These are phyloP conservation scores for Archocentrus centrarchus DNA, from an alignment of 2,113 vertebrate species.

Conservation along the genomic window DNA sequence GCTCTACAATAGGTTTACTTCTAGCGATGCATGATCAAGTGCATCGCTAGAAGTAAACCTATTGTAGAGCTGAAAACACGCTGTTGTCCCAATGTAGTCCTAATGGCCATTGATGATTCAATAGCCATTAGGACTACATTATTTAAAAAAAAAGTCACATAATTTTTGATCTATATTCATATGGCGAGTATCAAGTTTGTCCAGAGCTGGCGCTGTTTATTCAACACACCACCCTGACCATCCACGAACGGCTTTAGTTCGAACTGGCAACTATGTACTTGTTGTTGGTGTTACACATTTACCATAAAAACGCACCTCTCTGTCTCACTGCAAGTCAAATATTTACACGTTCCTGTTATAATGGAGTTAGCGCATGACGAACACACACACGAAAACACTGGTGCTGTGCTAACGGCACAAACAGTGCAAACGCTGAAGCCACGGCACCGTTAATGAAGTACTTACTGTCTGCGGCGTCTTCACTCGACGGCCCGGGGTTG, in stretches of 20 bases:
- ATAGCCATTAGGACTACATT: neutral
- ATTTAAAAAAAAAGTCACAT: neutral
- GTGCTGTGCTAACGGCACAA: neutral
- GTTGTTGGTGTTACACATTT: neutral
- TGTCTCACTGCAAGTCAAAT: neutral
- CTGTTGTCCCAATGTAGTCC: no score
- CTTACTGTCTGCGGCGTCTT: slow-evolving; percentile 38
- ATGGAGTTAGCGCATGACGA: neutral
- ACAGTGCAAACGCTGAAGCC: neutral
- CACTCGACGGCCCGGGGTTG: neutral
- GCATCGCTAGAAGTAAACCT: no score
- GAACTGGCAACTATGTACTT: neutral
- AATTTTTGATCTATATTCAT: neutral
- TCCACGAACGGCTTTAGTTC: neutral
- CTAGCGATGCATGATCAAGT: neutral
- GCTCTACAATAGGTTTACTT: neutral
- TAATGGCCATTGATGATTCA: neutral
- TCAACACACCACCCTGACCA: neutral
- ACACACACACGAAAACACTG: neutral
- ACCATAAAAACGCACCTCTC: no score
- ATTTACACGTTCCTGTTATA: neutral
- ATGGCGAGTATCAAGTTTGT: neutral
- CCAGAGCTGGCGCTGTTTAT: neutral
- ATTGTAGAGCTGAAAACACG: no score
- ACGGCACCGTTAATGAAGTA: neutral